These are phyloP conservation scores for Babyrousa celebensis DNA, from an alignment of 2,797 vertebrate species.

Conservation along the genomic window DNA sequence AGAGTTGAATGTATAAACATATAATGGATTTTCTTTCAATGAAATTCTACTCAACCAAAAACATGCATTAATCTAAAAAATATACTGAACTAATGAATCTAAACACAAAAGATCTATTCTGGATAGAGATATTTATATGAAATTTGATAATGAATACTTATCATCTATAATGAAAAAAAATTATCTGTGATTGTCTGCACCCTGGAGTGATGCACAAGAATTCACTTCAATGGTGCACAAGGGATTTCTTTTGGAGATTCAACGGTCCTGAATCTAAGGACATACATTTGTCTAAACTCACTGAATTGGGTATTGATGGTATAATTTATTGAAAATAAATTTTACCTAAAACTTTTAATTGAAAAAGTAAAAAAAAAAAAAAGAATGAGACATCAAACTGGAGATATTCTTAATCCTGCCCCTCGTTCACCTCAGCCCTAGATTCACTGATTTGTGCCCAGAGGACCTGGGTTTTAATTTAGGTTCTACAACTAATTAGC, in stretches of 20 bases:
- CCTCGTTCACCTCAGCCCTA: not conserved
- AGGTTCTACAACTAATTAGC: constrained; percentile 72
- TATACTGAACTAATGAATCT: not conserved
- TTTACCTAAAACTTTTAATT: constrained; percentile 44
- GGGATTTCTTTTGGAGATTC: not conserved
- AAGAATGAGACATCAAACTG: constrained; percentile 13
- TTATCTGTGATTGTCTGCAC: not conserved
- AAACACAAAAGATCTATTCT: not conserved
- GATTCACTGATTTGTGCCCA: constrained; percentile 61
- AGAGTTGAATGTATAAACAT: not conserved
- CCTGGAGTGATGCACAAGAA: not conserved
- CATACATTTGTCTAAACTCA: not conserved
- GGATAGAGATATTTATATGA: not conserved
- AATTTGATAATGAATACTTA: not conserved
- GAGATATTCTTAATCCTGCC: not conserved
- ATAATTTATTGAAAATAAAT: constrained; percentile 45
- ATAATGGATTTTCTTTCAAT: not conserved
- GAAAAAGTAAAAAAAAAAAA: constrained; percentile 25
- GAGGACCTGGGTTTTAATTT: constrained; percentile 68
- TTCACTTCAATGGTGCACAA: not conserved
- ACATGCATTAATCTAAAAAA: not conserved
- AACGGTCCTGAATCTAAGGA: not conserved
- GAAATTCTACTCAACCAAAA: not conserved
- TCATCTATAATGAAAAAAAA: constrained; percentile 13
- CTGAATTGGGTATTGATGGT: not conserved